Base-by-base conservation (phyloP, 2,888 invertebrate genomes). In the Rotaria socialis region DNA sequence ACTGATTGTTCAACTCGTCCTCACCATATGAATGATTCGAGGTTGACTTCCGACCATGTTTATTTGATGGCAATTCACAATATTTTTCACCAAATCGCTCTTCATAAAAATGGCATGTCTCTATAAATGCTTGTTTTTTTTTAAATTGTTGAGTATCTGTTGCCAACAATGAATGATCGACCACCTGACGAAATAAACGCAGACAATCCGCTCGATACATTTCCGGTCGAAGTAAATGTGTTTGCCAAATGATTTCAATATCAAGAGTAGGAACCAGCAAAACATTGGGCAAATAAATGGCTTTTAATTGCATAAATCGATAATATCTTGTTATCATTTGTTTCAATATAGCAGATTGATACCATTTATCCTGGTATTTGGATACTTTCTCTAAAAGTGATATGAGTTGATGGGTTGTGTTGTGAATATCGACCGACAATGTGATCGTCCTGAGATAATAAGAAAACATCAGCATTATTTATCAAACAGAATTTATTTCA, bases 291-390 rank as follows among this genome's bases (percentile, higher is more conserved):
- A 10, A 22, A 60, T 60, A 5, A 27, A 10, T 4, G 3, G 60
- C 60, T 60, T 60, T 60, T 27, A 60, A 60, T 27, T 60, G 60
- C 60, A 60, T 60, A 27, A 60, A 60, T 27, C 60, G 16, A 60
- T 60, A 60, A 60, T 60, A 60, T 60, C 60, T n/a, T 60, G 27
- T 27, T 27, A 60, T 60, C 60, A 60, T 60, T n/a, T 60, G 60
- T 27, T 60, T 60, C 8, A 60, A n/a, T 6, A 27, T 60, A 4
- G 27, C n/a, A 2, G 60, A n/a, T 60, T 60, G n/a, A 0, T 60
- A 10, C 60, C 60, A 60, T 60, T n/a, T 3, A 6, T n/a, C 22
- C 27, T 27, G 60, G 27, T 4, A 60, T 60, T 27, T 27, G 8
- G 60, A 60, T 3, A 10, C 27, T 14, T 60, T 60, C 27, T 60